Base-by-base conservation (phyloP, 92 coral and sea anemone genomes). In the Zoanthus solanderi region DNA sequence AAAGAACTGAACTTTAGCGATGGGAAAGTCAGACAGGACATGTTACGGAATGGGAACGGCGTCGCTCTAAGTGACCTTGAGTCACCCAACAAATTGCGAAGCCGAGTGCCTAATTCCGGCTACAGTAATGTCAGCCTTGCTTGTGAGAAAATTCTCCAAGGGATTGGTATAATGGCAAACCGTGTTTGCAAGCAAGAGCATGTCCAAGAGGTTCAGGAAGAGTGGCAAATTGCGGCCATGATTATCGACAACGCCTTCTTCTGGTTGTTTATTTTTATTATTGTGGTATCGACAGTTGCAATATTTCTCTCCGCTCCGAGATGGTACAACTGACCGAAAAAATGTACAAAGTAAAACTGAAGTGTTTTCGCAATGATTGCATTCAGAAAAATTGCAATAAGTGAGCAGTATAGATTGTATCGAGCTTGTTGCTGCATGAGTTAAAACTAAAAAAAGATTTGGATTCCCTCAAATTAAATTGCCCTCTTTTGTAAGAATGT, bases 151-250 rank as follows among this genome's bases (percentile, higher is more conserved):
- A 71, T 80, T 45, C 74, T 80, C 58, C 60, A 80, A 11, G 85
- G 85, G 5, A 80, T 80, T 15, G 65, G 60, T 6, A 48, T 80
- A 15, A 80, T 80, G 85, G 85, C 85, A 9, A 80, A 80, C 60
- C 85, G 85, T 0, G 85, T 80, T 28, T 44, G 74, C 15, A 80
- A 80, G 29, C 85, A 80, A 66, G 85, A 80, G 5, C 85, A 45
- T 1, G 75, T 80, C 15, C 85, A 80, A 50, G 75, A 71, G 18
- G 75, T 80, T 71, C 85, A 80, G 6, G 86, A 89, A 76, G 92
- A 89, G 28, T 89, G 92, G 92, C 83, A 89, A 85, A 66, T 84
- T 34, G 92, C 92, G 3, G 92, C 92, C 4, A 78, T 85, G 60
- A 89, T 89, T 54, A 37, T 89, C 8, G 92, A 89, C 75, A 89